These are phyloP conservation scores for Ecliptopera silaceata DNA, from an alignment of 2,888 invertebrate genomes.

Conservation along the genomic window DNA sequence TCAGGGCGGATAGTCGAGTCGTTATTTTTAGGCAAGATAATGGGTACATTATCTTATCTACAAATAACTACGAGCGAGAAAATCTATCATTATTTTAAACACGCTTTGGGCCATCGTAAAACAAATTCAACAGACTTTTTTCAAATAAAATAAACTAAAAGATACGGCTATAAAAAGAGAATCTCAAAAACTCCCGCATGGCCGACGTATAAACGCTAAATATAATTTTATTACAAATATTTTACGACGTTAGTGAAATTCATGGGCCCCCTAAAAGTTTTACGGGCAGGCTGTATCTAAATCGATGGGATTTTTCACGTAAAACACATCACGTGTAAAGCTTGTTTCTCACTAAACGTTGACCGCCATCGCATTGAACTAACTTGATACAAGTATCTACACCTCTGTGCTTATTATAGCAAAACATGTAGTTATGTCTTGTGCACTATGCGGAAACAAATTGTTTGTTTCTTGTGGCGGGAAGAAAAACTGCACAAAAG, in stretches of 20 bases:
- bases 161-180: constrained; percentile 33
- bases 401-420: too few relatives aligned
- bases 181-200: constrained; percentile 24
- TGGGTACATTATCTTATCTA: too few relatives aligned
- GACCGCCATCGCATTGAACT: background rate
- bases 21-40: too few relatives aligned
- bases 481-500: too few relatives aligned
- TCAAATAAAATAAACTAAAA: constrained; percentile 37
- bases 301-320: constrained; percentile 49
- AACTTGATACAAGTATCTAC: background rate
- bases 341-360: background rate
- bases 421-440: too few relatives aligned
- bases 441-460: too few relatives aligned
- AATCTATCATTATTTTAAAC: background rate
- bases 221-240: constrained; percentile 69
- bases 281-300: constrained; percentile 55
- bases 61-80: background rate
- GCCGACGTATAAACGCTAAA: constrained; percentile 44
- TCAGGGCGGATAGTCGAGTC: too few relatives aligned
- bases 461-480: too few relatives aligned
- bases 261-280: constrained; percentile 61
- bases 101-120: constrained; percentile 17
- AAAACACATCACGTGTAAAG: constrained; percentile 51
- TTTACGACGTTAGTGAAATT: constrained; percentile 50
- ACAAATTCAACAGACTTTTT: constrained; percentile 29